These are phyloP conservation scores for Pelvicachromis taeniatus DNA, from an alignment of 2,113 vertebrate genomes.

Conservation along the genomic window DNA sequence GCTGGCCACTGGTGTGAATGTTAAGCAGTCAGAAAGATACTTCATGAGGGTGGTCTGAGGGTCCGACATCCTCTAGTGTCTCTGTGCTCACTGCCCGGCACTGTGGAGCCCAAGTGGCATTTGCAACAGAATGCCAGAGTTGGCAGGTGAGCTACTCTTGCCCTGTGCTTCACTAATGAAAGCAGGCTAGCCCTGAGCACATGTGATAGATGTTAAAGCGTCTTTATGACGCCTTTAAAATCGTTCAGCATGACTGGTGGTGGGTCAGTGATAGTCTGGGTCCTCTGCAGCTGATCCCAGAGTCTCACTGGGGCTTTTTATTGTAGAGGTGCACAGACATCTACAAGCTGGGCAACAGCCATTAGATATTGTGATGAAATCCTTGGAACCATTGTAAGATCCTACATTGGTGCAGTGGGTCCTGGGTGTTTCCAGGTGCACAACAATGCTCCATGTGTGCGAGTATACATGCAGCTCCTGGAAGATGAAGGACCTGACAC, in stretches of 20 bases:
- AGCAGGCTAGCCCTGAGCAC: background rate
- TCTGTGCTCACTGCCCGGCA: background rate
- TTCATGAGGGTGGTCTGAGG: background rate
- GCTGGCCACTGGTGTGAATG: background rate
- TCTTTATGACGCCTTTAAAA: background rate
- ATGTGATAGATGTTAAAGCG: background rate
- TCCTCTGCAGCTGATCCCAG: background rate
- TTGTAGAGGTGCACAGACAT: background rate
- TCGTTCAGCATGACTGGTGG: background rate
- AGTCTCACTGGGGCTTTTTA: background rate
- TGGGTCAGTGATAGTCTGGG: background rate
- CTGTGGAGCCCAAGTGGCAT: background rate
- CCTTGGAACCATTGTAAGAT: background rate
- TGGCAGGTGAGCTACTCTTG: background rate
- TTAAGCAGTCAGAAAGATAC: background rate
- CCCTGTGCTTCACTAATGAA: background rate
- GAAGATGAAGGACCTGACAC: background rate
- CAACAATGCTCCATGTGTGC: background rate
- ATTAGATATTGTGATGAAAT: background rate
- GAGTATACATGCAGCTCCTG: background rate
- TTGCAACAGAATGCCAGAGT: background rate
- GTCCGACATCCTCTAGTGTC: background rate
- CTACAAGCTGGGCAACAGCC: background rate
- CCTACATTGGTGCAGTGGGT: background rate
- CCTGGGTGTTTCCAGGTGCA: background rate